Percentiles rank a stretch among this genome's conserved stretches.
Conservation (phyloP, 1,140 invertebrate species). For the Pemphigus obesinymphae region DNA sequence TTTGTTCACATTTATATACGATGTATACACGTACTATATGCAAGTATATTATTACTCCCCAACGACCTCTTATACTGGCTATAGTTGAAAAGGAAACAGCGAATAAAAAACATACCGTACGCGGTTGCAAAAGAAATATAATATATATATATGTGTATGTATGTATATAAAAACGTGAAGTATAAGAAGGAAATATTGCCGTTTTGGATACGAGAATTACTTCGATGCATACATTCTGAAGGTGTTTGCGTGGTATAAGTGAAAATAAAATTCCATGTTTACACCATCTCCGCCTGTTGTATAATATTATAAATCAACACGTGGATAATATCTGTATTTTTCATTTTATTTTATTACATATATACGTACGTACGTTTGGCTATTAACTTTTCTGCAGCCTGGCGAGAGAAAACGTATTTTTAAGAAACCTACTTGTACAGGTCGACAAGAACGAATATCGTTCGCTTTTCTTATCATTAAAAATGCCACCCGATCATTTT, state of each 20-base stretch:
- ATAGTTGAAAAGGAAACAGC: neutral
- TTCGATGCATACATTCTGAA: neutral
- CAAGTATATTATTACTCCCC: neutral
- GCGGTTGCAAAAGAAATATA: neutral
- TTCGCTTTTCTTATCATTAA: too few species aligned
- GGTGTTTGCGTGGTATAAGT: too few species aligned
- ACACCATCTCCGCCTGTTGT: too few species aligned
- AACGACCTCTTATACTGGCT: neutral
- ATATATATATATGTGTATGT: too few species aligned
- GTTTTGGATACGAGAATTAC: neutral
- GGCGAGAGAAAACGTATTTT: too few species aligned
- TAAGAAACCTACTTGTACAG: too few species aligned
- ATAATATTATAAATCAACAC: neutral
- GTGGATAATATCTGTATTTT: neutral
- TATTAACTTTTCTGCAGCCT: too few species aligned
- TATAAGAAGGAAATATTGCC: neutral
- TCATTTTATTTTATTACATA: neutral
- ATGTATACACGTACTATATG: neutral
- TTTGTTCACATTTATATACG: neutral
- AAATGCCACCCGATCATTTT: too few species aligned
- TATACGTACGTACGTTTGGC: too few species aligned
- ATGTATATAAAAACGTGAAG: neutral
- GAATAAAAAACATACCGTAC: neutral
- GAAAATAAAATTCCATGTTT: too few species aligned
- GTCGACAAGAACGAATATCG: too few species aligned